Evolutionary conservation across 2,888 invertebrate species (phyloP).

Genomic region (Salticus scenicus): DNA sequence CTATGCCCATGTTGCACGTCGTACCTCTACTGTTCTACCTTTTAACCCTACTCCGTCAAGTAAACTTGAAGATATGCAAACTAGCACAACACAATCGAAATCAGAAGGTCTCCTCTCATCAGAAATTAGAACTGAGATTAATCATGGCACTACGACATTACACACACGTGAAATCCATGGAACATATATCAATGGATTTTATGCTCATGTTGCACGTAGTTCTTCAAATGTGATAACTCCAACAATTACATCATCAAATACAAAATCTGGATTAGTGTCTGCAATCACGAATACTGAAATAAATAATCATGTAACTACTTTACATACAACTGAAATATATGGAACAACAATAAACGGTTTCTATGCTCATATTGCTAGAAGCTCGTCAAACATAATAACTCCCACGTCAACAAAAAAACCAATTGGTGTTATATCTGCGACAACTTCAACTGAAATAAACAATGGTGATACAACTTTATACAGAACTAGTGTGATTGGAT

Average conservation of each 20-base stretch:
- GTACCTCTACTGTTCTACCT: slow-evolving; percentile 65
- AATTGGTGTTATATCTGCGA: slow-evolving; percentile 58
- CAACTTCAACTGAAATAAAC: slow-evolving; percentile 67
- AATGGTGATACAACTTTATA: slow-evolving; percentile 64
- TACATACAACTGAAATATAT: slow-evolving; percentile 71
- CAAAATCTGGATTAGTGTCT: slow-evolving; percentile 65
- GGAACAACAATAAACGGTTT: slow-evolving; percentile 71
- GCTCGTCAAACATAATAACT: slow-evolving; percentile 54
- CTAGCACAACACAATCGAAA: slow-evolving; percentile 15
- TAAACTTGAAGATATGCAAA: background rate
- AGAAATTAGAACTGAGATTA: slow-evolving; percentile 67
- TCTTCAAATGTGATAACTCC: slow-evolving; percentile 66
- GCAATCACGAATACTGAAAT: slow-evolving; percentile 67
- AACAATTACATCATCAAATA: slow-evolving; percentile 24
- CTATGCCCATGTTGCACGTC: slow-evolving; percentile 72
- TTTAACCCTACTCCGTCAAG: slow-evolving; percentile 19
- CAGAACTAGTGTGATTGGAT: slow-evolving; percentile 66
- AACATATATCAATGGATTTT: slow-evolving; percentile 70
- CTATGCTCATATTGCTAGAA: slow-evolving; percentile 65
- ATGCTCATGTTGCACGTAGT: slow-evolving; percentile 71
- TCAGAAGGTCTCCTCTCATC: slow-evolving; percentile 66
- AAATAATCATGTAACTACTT: slow-evolving; percentile 56
- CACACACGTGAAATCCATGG: slow-evolving; percentile 69
- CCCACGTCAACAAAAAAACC: slow-evolving; percentile 8
- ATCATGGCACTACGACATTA: slow-evolving; percentile 70